phyloP scores from a whole-genome alignment of 1,140 invertebrate species.

The Pachyrhynchus sulphureomaculatus region DNA sequence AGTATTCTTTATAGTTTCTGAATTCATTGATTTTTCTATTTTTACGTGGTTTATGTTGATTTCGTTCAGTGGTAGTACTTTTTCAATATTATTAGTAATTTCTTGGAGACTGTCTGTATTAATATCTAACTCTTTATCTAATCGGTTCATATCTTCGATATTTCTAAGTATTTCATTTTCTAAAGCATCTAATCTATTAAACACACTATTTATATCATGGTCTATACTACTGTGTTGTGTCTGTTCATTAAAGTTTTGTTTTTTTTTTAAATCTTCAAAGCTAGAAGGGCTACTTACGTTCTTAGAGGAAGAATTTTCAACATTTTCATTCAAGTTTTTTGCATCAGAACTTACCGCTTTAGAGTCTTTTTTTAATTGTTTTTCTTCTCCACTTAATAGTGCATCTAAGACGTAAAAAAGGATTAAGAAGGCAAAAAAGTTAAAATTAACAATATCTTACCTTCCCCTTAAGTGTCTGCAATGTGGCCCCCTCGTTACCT shows the following conservation, averaged over 20 bases:
- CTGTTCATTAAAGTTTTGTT: conserved; percentile 13
- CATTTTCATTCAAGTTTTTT: background rate
- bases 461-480: conserved; percentile 43
- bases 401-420: conserved; percentile 31
- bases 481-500: conserved; percentile 50
- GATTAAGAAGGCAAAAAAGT: background rate
- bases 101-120: background rate
- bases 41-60: too few relatives aligned
- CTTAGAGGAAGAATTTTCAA: conserved; percentile 8
- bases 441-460: conserved; percentile 39
- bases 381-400: conserved; percentile 27
- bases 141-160: conserved; percentile 38
- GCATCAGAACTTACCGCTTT: conserved; percentile 43
- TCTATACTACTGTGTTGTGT: conserved; percentile 5
- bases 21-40: background rate
- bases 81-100: background rate
- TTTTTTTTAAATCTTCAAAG: conserved; percentile 30
- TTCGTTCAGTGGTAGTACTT: background rate
- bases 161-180: conserved; percentile 41
- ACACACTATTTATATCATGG: background rate
- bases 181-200: conserved; percentile 21
- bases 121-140: conserved; percentile 28
- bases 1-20: background rate
- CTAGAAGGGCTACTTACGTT: conserved; percentile 23
- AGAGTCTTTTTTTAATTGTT: conserved; percentile 32